Evolutionary conservation across 2,888 invertebrate species (phyloP).

Genomic region (Mimumesa dahlbomi): DNA sequence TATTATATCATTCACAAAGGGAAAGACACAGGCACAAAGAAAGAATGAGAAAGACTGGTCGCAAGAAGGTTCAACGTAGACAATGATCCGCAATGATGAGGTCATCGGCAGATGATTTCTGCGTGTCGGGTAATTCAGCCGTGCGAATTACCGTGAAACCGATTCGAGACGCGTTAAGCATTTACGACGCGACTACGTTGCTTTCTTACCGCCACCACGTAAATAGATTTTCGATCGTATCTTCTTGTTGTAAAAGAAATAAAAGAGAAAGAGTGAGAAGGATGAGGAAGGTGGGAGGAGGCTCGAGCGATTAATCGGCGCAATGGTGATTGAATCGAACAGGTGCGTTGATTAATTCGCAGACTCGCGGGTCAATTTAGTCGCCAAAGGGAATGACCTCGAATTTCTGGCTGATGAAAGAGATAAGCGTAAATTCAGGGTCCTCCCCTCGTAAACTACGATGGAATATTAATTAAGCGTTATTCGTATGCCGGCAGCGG

Average conservation of each 20-base stretch:
- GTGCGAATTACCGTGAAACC: conserved; percentile 55
- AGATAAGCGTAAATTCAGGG: not conserved
- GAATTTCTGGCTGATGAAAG: conserved; percentile 1
- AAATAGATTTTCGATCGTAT: conserved; percentile 52
- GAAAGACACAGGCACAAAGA: not conserved
- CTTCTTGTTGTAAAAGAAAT: too few species aligned
- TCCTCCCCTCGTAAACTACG: not conserved
- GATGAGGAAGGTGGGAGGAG: not conserved
- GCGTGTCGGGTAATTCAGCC: conserved; percentile 50
- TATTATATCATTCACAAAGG: not conserved
- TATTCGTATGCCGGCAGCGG: not conserved
- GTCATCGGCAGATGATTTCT: conserved; percentile 47
- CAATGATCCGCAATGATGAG: conserved; percentile 42
- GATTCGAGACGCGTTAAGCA: conserved; percentile 58
- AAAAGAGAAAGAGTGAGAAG: not conserved
- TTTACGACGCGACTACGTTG: conserved; percentile 46
- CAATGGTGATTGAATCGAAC: conserved; percentile 36
- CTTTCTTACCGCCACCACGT: conserved; percentile 44
- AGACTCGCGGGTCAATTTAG: conserved; percentile 22
- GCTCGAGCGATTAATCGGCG: conserved; percentile 27
- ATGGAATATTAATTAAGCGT: not conserved
- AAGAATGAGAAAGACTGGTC: not conserved
- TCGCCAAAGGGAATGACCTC: conserved; percentile 12
- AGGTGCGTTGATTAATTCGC: conserved; percentile 48
- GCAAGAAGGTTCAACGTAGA: conserved; percentile 1